A percentile compares a stretch with the other conserved stretches of the same genome.
Conservation (phyloP, 2,797 vertebrate genomes). For the Epinephelus coioides region DNA sequence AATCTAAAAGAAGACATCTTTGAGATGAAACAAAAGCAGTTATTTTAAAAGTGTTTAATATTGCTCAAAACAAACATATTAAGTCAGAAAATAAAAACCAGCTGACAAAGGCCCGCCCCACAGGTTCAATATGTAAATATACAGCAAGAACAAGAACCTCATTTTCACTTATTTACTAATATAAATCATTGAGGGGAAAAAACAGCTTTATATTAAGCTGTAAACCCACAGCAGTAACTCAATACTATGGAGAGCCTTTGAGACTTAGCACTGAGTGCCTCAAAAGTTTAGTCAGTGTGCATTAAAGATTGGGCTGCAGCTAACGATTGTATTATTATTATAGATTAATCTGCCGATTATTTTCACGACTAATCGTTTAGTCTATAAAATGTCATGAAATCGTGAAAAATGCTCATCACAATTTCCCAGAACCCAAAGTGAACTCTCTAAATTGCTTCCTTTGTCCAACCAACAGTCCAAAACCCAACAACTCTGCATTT, state of each 20-base stretch:
- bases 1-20: neutral
- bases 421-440: too few relatives aligned
- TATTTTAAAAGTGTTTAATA: conserved; percentile 61
- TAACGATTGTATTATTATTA: too few relatives aligned
- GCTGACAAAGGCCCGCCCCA: conserved; percentile 49
- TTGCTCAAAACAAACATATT: conserved; percentile 50
- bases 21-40: neutral
- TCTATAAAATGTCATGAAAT: too few relatives aligned
- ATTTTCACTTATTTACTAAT: neutral
- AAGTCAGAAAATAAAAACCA: conserved; percentile 52
- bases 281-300: conserved; percentile 30
- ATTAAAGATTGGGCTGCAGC: neutral
- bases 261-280: conserved; percentile 12
- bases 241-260: conserved; percentile 1
- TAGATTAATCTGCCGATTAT: too few relatives aligned
- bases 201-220: conserved; percentile 4
- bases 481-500: too few relatives aligned
- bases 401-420: too few relatives aligned
- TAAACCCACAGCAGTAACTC: conserved; percentile 41
- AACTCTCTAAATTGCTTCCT: too few relatives aligned
- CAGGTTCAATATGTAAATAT: conserved; percentile 63
- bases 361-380: too few relatives aligned
- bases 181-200: conserved; percentile 8
- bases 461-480: too few relatives aligned
- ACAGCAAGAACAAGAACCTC: conserved; percentile 31